Evolutionary conservation across 2,888 invertebrate species (phyloP).

Genomic region (Drosophila demipolita): DNA sequence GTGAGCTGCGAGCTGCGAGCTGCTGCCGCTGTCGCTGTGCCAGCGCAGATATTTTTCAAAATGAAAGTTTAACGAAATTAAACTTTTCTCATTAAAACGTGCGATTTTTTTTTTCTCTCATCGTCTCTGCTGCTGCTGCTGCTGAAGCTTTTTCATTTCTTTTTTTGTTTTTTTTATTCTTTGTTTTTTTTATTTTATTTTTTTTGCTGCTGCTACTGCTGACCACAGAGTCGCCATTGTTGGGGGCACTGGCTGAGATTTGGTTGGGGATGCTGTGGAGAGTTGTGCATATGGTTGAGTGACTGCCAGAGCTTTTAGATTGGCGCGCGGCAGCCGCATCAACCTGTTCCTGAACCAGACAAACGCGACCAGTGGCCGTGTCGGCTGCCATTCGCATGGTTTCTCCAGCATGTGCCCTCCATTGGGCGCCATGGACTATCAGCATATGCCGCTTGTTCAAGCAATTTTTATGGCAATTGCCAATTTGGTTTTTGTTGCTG

Average conservation of each 20-base stretch:
- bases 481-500: constrained; percentile 59
- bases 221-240: constrained; percentile 73
- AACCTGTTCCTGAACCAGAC: constrained; percentile 56
- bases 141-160: constrained; percentile 24
- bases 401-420: constrained; percentile 28
- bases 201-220: constrained; percentile 56
- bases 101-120: constrained; percentile 62
- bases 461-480: constrained; percentile 74
- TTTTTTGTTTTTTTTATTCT: constrained; percentile 27
- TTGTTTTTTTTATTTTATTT: constrained; percentile 12
- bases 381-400: constrained; percentile 22
- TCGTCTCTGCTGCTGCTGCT: constrained; percentile 18
- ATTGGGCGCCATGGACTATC: constrained; percentile 29
- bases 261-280: constrained; percentile 52
- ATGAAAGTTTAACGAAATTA: constrained; percentile 83
- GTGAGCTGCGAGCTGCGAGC: constrained; percentile 8
- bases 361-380: constrained; percentile 34
- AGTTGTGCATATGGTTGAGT: constrained; percentile 74
- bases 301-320: constrained; percentile 43
- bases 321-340: constrained; percentile 28
- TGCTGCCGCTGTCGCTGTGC: constrained; percentile 43
- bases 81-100: constrained; percentile 85
- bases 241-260: constrained; percentile 58
- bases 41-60: constrained; percentile 77
- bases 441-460: constrained; percentile 73